These are phyloP conservation scores for Rhombomys opimus DNA, from an alignment of 2,113 vertebrate genomes.

Conservation along the genomic window DNA sequence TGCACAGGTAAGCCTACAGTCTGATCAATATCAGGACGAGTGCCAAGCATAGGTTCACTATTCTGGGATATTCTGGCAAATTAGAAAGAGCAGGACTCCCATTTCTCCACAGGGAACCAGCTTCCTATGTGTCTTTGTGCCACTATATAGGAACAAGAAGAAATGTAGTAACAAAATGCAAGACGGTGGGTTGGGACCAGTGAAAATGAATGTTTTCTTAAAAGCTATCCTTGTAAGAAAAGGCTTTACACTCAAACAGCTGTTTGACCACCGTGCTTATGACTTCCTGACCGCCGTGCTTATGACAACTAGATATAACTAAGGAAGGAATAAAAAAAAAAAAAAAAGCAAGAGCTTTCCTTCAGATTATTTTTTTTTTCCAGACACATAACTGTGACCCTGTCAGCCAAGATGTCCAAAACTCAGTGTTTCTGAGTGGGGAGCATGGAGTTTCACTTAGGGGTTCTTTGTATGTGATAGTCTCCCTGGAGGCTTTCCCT, in stretches of 20 bases:
- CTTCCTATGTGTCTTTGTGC: neutral
- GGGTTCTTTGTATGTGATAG: neutral
- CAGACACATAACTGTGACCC: neutral
- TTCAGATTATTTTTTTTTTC: neutral
- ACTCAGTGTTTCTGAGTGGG: neutral
- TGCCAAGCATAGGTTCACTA: neutral
- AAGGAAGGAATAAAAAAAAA: neutral
- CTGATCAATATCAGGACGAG: neutral
- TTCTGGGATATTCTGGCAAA: slow-evolving; percentile 21
- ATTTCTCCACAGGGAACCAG: neutral
- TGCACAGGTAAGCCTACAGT: neutral
- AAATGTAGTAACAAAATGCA: neutral
- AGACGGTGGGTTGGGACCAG: neutral
- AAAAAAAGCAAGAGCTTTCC: neutral
- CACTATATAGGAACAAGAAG: neutral
- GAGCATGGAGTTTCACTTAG: neutral
- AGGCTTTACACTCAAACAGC: neutral
- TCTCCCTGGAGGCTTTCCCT: neutral
- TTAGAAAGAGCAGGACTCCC: neutral
- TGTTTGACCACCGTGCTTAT: neutral
- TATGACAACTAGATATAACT: neutral
- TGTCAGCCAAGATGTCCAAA: neutral
- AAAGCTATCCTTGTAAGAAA: neutral
- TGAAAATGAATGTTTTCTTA: neutral
- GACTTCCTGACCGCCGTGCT: neutral